A percentile compares a stretch with the other conserved stretches of the same genome.
Conservation (phyloP, 2,113 vertebrate species). For the Scomber japonicus region DNA sequence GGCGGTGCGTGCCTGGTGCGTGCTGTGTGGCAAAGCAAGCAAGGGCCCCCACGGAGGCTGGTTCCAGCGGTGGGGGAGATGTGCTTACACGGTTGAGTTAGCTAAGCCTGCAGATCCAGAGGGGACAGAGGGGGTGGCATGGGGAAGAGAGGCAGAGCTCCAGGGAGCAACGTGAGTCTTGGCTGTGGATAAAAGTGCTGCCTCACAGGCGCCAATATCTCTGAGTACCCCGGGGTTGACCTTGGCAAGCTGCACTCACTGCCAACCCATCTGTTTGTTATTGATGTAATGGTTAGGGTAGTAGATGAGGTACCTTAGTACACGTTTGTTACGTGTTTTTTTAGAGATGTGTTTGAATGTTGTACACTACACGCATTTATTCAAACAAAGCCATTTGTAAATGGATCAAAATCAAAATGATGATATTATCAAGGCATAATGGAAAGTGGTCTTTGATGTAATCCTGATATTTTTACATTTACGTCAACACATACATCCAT, state of each 20-base stretch:
- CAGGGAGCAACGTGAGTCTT: slow-evolving; percentile 71
- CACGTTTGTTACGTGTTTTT: slow-evolving; percentile 5
- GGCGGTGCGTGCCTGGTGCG: slow-evolving; percentile 50
- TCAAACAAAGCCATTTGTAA: too few relatives aligned
- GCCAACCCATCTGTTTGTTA: slow-evolving; percentile 60
- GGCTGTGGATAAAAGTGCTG: slow-evolving; percentile 76
- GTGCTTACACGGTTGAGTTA: slow-evolving; percentile 80
- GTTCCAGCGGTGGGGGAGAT: slow-evolving; percentile 68
- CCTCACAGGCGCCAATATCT: slow-evolving; percentile 72
- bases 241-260: slow-evolving; percentile 65
- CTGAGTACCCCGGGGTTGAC: slow-evolving; percentile 75
- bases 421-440: neutral
- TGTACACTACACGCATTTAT: neutral
- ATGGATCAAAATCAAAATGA: neutral
- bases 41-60: slow-evolving; percentile 54
- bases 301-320: neutral
- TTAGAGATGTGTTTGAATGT: slow-evolving; percentile 14
- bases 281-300: slow-evolving; percentile 26
- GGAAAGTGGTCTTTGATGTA: neutral
- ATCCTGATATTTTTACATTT: neutral
- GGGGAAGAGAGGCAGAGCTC: slow-evolving; percentile 67
- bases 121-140: slow-evolving; percentile 64
- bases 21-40: slow-evolving; percentile 68
- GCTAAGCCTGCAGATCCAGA: slow-evolving; percentile 80
- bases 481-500: neutral